phyloP scores from a whole-genome alignment of 2,888 invertebrate species.

The Rhogogaster chlorosoma region DNA sequence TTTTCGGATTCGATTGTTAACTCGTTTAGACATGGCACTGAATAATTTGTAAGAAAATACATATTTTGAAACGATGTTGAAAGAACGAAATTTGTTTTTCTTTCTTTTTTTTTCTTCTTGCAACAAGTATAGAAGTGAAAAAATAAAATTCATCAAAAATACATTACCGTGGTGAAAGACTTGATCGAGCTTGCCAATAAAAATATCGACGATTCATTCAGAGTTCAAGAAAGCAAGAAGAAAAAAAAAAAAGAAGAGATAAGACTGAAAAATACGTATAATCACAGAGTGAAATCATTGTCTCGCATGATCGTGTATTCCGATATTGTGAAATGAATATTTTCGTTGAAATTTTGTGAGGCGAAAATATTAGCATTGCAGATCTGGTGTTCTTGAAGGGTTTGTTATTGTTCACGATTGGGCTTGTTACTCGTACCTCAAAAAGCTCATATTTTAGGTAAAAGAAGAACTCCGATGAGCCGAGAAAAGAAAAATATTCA shows the following conservation, averaged over 20 bases:
- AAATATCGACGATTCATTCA: not conserved
- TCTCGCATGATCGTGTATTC: not conserved
- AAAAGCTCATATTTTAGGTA: not conserved
- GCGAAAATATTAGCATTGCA: not conserved
- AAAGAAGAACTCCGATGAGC: not conserved
- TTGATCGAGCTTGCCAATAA: not conserved
- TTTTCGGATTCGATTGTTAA: too few relatives aligned
- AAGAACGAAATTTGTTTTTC: not conserved
- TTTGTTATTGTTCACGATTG: not conserved
- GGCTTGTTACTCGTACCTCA: not conserved
- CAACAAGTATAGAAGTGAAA: not conserved
- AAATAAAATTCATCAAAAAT: not conserved
- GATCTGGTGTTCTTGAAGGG: not conserved
- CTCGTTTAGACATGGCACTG: not conserved
- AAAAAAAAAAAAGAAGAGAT: not conserved
- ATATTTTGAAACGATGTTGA: not conserved
- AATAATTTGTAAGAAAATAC: not conserved
- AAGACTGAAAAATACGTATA: not conserved
- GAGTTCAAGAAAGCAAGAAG: not conserved
- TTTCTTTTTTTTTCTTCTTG: not conserved
- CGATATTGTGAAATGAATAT: not conserved
- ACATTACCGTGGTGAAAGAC: not conserved
- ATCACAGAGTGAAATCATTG: not conserved
- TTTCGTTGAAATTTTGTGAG: not conserved
- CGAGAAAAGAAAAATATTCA: not conserved